Percentiles rank a stretch among this genome's conserved stretches.
Evolutionary conservation across 2,888 invertebrate genomes (phyloP).

Genomic region (Phalera bucephala): DNA sequence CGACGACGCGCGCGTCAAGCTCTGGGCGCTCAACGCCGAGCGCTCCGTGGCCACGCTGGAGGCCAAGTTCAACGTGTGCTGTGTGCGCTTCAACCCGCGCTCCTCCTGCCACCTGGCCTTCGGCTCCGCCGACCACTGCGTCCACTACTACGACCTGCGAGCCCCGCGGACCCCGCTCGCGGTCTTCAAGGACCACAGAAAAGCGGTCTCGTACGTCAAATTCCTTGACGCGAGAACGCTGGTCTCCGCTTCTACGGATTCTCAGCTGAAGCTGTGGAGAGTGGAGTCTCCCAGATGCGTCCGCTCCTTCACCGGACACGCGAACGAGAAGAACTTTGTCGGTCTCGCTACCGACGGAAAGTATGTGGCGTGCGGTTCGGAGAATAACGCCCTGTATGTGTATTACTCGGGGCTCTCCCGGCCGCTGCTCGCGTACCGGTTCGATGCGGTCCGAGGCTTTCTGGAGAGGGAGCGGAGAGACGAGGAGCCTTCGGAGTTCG

Average conservation of each 20-base stretch:
- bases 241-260: slow-evolving; percentile 95
- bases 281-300: slow-evolving; percentile 90
- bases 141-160: slow-evolving; percentile 96
- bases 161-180: slow-evolving; percentile 91
- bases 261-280: slow-evolving; percentile 95
- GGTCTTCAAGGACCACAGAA: slow-evolving; percentile 94
- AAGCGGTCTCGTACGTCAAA: slow-evolving; percentile 97
- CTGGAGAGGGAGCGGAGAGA: slow-evolving; percentile 91
- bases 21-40: slow-evolving; percentile 95
- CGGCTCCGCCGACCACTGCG: slow-evolving; percentile 98
- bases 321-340: slow-evolving; percentile 98
- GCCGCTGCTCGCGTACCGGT: slow-evolving; percentile 93
- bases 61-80: slow-evolving; percentile 97
- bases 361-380: slow-evolving; percentile 97
- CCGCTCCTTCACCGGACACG: slow-evolving; percentile 94
- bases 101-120: slow-evolving; percentile 95
- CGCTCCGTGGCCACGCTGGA: slow-evolving; percentile 92
- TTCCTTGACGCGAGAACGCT: slow-evolving; percentile 88
- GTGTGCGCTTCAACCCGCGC: slow-evolving; percentile 87
- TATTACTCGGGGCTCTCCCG: slow-evolving; percentile 95
- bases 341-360: slow-evolving; percentile 93
- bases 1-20: slow-evolving; percentile 95
- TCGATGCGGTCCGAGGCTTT: slow-evolving; percentile 91
- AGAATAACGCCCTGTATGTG: slow-evolving; percentile 95
- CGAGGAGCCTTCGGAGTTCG: slow-evolving; percentile 95